These are phyloP conservation scores for Ornithoptera alexandrae DNA, from an alignment of 2,888 invertebrate genomes.

Conservation along the genomic window DNA sequence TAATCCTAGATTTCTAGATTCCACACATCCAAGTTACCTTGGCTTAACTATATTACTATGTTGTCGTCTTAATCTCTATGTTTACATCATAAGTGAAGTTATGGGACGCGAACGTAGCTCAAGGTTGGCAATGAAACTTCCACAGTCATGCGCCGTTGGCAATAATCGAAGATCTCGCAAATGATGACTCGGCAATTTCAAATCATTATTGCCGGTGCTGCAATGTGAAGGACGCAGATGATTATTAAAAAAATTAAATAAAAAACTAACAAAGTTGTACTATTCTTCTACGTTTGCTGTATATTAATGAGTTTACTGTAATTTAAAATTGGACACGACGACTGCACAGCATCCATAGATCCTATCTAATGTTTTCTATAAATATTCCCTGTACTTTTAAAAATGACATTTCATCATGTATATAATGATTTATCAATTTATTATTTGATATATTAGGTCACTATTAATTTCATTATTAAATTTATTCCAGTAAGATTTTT, in stretches of 20 bases:
- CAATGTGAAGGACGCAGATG: conserved; percentile 5
- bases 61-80: neutral
- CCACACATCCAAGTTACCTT: neutral
- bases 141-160: conserved; percentile 28
- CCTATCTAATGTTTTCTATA: neutral
- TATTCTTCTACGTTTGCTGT: conserved; percentile 5
- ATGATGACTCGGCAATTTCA: conserved; percentile 30
- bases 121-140: conserved; percentile 19
- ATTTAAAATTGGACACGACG: conserved; percentile 17
- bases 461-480: too few species aligned
- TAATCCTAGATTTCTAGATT: conserved; percentile 3
- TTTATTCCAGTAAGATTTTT: too few species aligned
- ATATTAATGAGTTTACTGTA: conserved; percentile 7
- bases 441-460: too few species aligned
- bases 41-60: neutral
- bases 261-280: conserved; percentile 13
- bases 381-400: too few species aligned
- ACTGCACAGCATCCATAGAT: neutral
- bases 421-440: too few species aligned
- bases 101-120: conserved; percentile 19
- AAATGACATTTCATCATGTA: too few species aligned
- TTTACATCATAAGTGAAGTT: conserved; percentile 16
- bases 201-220: conserved; percentile 11
- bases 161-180: conserved; percentile 26
- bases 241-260: conserved; percentile 6